These are phyloP conservation scores for Procavia capensis DNA, from an alignment of 2,113 vertebrate species.

Conservation along the genomic window DNA sequence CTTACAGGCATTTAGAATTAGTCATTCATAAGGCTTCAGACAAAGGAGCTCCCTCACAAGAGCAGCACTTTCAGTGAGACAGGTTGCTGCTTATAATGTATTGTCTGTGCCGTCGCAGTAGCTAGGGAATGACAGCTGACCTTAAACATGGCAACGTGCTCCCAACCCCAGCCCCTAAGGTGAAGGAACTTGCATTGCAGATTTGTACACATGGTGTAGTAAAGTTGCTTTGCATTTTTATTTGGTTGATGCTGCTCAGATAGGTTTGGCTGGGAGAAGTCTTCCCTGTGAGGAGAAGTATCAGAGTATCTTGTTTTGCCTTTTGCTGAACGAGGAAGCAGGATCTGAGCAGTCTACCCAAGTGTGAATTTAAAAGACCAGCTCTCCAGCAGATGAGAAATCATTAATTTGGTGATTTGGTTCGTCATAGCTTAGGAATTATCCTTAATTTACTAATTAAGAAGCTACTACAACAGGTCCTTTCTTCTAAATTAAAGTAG, in stretches of 20 bases:
- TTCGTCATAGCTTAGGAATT: slow-evolving; percentile 5
- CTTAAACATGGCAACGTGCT: background rate
- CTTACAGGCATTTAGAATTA: background rate
- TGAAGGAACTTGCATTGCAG: background rate
- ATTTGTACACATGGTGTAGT: background rate
- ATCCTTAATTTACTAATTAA: slow-evolving; percentile 39
- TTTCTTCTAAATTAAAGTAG: slow-evolving; percentile 35
- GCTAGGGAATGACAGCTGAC: background rate
- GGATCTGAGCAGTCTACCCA: background rate
- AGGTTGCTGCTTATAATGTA: background rate
- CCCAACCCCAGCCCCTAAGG: background rate
- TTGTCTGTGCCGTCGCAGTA: background rate
- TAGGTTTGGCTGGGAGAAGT: background rate
- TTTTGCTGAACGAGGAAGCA: slow-evolving; percentile 23
- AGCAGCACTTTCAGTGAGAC: slow-evolving; percentile 27
- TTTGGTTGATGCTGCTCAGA: background rate
- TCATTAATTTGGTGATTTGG: slow-evolving; percentile 18
- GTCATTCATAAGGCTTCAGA: background rate
- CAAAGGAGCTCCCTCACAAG: background rate
- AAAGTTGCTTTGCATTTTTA: background rate
- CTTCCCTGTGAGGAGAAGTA: background rate
- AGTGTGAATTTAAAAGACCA: slow-evolving; percentile 4
- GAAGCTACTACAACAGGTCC: background rate
- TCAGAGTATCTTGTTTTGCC: slow-evolving; percentile 19
- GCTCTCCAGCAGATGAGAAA: slow-evolving; percentile 24